Conservation (phyloP, 2,113 vertebrate species). For the Turdus rufiventris region DNA sequence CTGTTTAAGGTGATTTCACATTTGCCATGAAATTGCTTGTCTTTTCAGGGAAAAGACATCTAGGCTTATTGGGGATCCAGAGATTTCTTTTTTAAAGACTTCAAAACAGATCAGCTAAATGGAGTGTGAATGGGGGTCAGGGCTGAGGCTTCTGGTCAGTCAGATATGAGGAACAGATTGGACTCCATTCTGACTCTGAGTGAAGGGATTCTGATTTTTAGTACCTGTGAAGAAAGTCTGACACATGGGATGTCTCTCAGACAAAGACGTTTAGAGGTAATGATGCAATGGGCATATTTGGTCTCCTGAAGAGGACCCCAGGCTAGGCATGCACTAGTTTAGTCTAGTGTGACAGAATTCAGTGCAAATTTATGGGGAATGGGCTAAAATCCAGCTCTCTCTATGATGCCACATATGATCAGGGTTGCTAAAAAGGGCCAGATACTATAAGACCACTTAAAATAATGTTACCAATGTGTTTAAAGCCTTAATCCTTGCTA, state of each 20-base stretch:
- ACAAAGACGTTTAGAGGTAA: background rate
- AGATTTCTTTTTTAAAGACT: background rate
- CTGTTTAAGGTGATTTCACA: background rate
- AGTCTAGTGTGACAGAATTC: background rate
- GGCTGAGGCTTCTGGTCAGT: background rate
- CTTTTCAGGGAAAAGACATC: background rate
- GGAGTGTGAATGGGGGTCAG: accelerated
- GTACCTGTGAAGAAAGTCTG: background rate
- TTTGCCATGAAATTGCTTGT: background rate
- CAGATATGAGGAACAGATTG: background rate
- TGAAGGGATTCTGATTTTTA: background rate
- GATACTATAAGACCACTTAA: background rate
- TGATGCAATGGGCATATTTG: background rate
- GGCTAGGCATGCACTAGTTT: background rate
- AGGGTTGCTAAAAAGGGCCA: background rate
- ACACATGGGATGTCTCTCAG: background rate
- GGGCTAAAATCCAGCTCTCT: background rate
- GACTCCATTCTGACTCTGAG: background rate
- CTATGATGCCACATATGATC: background rate
- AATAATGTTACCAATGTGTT: background rate
- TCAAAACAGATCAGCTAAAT: background rate
- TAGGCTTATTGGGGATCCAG: background rate
- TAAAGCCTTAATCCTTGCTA: background rate
- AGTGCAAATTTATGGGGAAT: background rate
- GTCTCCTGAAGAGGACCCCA: background rate